Base-by-base conservation (phyloP, 2,888 invertebrate species). In the Romanomermis culicivorax region DNA sequence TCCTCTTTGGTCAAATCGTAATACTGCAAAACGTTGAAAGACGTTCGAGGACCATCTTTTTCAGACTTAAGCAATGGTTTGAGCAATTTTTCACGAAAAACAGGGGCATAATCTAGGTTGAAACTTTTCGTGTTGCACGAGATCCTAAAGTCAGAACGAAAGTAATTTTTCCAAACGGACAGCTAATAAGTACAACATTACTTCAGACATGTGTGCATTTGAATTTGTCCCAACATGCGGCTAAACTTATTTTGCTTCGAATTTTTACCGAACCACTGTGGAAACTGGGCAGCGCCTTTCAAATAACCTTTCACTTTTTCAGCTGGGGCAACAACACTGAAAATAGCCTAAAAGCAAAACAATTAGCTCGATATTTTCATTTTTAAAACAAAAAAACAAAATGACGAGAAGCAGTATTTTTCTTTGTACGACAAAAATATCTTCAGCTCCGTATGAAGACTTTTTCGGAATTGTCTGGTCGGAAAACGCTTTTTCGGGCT, bases 201-300 rank as follows among this genome's bases (percentile, higher is more conserved):
- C 84, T 79, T 79, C 25, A 83, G 76, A 59, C 84, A 75, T 56
- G 84, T 83, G 65, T 93, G 93, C n/a, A 80, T 77, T 62, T 83
- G 81, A 52, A 91, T 75, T 70, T 88, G 86, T 70, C 83, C 82
- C 14, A 82, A 73, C 50, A 89, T 74, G 24, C 91, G 76, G 49
- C 80, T 79, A 67, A 83, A 79, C 73, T 93, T 95, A 59, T 73
- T 79, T 23, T 77, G 74, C 58, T 79, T 80, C 0, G 95, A 93
- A 74, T 91, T 86, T 72, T 87, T 87, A 1, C 97, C 97, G 54
- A 97, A 78, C 93, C 95, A 97, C 42, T 78, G 74, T 1, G 97
- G 97, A 71, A 97, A 97, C 65, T 82, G 80, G 24, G 89, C 82
- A 74, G 82, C 82, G 0, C 78, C 79, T 0, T 77, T 74, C 56